A percentile compares a stretch with the other conserved stretches of the same genome.
These are phyloP conservation scores for Pentamera pediparva DNA, from an alignment of 53 echinoderm and acorn worm species.

Conservation along the genomic window DNA sequence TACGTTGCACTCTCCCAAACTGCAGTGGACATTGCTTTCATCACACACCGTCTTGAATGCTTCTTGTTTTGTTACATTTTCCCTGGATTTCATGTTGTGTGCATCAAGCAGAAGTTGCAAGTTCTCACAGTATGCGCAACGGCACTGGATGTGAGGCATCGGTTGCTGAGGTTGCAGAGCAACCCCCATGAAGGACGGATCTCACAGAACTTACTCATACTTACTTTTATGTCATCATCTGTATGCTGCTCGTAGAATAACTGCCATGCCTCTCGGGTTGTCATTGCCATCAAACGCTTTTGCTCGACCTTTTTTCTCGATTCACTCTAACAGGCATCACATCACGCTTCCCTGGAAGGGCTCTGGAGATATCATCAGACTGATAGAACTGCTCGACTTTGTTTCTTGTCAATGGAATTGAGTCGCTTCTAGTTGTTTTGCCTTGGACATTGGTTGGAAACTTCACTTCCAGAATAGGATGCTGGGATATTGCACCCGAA, in stretches of 20 bases:
- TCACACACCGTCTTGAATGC: constrained; percentile 13
- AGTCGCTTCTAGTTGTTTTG: constrained; percentile 12
- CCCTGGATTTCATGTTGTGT: background rate
- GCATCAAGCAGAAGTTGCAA: background rate
- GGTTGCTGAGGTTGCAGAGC: background rate
- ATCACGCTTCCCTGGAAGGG: constrained; percentile 25
- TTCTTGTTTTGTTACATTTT: background rate
- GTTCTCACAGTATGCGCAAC: constrained; percentile 8
- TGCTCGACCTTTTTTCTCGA: constrained; percentile 4
- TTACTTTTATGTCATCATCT: constrained; percentile 1
- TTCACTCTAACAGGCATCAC: background rate
- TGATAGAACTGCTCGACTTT: constrained; percentile 21
- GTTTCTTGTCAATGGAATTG: constrained; percentile 8
- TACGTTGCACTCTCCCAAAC: background rate
- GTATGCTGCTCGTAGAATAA: constrained; percentile 1
- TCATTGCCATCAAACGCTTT: constrained; percentile 36
- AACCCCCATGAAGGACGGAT: constrained; percentile 19
- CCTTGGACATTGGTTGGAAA: background rate
- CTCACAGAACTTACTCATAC: constrained; percentile 2
- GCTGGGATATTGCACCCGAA: background rate
- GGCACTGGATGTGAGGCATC: background rate
- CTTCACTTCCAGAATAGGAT: background rate
- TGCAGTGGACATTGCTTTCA: background rate
- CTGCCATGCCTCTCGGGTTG: constrained; percentile 13
- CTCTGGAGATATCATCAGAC: constrained; percentile 33